phyloP scores from a whole-genome alignment of 2,888 invertebrate species.

The Xanthostigma xanthostigma region DNA sequence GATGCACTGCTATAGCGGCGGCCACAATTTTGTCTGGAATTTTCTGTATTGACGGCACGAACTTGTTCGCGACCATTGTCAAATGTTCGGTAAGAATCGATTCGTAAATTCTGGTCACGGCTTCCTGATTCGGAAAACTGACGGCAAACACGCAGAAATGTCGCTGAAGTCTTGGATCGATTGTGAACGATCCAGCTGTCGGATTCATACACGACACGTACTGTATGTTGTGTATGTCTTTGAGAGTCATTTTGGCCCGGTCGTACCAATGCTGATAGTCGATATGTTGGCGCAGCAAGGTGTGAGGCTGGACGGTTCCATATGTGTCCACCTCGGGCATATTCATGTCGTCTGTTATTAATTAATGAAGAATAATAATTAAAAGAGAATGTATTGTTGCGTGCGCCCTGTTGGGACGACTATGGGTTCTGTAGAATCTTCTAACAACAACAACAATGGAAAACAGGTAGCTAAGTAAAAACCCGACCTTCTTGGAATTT shows the following conservation, averaged over 20 bases:
- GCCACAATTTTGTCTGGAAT: conserved; percentile 45
- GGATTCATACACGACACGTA: conserved; percentile 96
- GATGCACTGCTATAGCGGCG: conserved; percentile 62
- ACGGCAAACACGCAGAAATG: conserved; percentile 80
- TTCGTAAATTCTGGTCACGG: conserved; percentile 69
- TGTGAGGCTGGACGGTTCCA: conserved; percentile 91
- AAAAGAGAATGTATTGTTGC: no score
- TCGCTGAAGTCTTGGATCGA: conserved; percentile 76
- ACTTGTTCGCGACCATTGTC: conserved; percentile 47
- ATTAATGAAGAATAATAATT: no score
- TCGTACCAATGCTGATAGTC: conserved; percentile 96
- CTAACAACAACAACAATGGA: no score
- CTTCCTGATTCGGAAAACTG: conserved; percentile 73
- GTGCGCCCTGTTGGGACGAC: no score
- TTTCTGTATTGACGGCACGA: conserved; percentile 40
- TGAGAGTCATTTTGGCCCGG: conserved; percentile 64
- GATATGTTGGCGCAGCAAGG: conserved; percentile 80
- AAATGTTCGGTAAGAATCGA: conserved; percentile 70
- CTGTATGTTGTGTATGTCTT: conserved; percentile 86
- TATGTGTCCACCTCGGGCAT: conserved; percentile 94
- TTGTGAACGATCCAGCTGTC: conserved; percentile 87
- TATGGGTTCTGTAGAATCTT: no score
- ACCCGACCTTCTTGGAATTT: no score
- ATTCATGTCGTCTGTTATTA: conserved; percentile 62
- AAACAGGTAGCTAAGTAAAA: no score